These are phyloP conservation scores for Arbacia lixula DNA, from an alignment of 53 echinoderm and acorn worm genomes.

Conservation along the genomic window DNA sequence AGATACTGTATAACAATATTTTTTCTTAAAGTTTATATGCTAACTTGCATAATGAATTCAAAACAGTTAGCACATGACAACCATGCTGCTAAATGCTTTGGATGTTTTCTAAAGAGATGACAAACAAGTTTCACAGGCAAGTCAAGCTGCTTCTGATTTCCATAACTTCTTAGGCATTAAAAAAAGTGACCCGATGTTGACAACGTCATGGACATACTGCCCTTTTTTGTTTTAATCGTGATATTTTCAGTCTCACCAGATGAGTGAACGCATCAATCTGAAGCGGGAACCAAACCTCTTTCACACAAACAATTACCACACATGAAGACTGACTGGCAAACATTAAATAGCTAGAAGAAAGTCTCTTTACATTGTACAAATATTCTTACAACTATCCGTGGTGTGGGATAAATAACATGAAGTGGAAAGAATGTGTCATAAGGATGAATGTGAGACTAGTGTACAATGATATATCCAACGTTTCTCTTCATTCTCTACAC, in stretches of 20 bases:
- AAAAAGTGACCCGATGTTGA: slow-evolving; percentile 22
- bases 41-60: slow-evolving; percentile 36
- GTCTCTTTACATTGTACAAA: slow-evolving; percentile 10
- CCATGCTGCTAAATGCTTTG: slow-evolving; percentile 43
- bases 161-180: slow-evolving; percentile 40
- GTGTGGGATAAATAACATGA: slow-evolving; percentile 35
- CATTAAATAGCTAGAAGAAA: slow-evolving; percentile 11
- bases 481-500: too few relatives aligned
- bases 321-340: too few relatives aligned
- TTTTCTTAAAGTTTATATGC: slow-evolving; percentile 12
- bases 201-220: not conserved
- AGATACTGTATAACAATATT: slow-evolving; percentile 24
- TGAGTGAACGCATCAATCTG: too few relatives aligned
- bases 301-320: too few relatives aligned
- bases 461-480: slow-evolving; percentile 30
- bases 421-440: slow-evolving; percentile 26
- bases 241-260: too few relatives aligned
- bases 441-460: slow-evolving; percentile 5
- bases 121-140: slow-evolving; percentile 22
- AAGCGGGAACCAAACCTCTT: too few relatives aligned
- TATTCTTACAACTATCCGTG: slow-evolving; percentile 7
- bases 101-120: slow-evolving; percentile 24
- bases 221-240: too few relatives aligned
- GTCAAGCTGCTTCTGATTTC: slow-evolving; percentile 43
- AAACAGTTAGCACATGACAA: slow-evolving; percentile 23